phyloP scores from a whole-genome alignment of 2,888 invertebrate species.

The Sminthurinus aureus region DNA sequence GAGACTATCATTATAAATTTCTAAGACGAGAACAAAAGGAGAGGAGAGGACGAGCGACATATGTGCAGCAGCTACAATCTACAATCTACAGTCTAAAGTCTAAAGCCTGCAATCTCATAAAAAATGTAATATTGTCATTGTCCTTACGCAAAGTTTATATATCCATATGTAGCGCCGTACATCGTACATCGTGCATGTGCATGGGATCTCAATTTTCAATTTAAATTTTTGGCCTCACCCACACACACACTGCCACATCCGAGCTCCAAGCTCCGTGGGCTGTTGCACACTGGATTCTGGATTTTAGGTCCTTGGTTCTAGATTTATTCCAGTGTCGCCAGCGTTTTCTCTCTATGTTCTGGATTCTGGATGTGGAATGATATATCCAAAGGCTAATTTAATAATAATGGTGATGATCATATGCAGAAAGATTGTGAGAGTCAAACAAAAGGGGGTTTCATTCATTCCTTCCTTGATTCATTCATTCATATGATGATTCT shows the following conservation, averaged over 20 bases:
- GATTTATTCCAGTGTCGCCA: conserved; percentile 1
- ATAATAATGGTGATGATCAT: background rate
- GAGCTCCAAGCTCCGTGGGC: background rate
- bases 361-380: background rate
- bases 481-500: too few relatives aligned
- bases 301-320: background rate
- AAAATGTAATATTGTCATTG: background rate
- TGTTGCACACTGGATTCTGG: background rate
- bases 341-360: background rate
- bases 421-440: background rate
- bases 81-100: too few relatives aligned
- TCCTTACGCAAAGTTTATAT: background rate
- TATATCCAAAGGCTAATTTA: background rate
- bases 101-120: too few relatives aligned
- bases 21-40: background rate
- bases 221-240: too few relatives aligned
- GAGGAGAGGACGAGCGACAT: too few relatives aligned
- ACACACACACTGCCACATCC: too few relatives aligned
- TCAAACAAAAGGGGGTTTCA: background rate
- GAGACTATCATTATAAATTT: background rate
- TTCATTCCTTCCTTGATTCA: background rate
- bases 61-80: too few relatives aligned
- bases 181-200: too few relatives aligned
- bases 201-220: too few relatives aligned
- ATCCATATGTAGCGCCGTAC: background rate